These are phyloP conservation scores for Dasyornis broadbenti DNA, from an alignment of 2,113 vertebrate genomes.

Conservation along the genomic window DNA sequence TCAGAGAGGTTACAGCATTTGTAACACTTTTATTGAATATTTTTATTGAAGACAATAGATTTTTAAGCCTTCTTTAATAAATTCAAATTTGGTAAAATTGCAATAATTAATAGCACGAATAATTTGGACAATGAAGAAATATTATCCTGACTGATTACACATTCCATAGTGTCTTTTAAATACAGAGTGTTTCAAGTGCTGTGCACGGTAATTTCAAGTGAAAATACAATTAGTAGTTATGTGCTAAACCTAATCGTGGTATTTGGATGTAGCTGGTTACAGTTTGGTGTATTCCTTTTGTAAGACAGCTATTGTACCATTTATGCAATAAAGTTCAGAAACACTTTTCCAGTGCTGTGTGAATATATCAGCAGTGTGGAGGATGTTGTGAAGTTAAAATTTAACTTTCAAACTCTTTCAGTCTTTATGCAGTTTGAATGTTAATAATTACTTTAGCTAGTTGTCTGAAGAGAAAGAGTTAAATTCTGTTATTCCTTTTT, in stretches of 20 bases:
- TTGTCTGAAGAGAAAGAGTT: neutral
- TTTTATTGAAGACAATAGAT: neutral
- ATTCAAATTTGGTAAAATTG: neutral
- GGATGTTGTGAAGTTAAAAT: neutral
- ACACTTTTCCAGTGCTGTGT: neutral
- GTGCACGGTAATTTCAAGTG: neutral
- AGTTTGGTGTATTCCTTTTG: neutral
- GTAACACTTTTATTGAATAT: neutral
- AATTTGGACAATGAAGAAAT: neutral
- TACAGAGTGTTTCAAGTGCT: neutral
- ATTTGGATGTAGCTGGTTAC: conserved; percentile 20
- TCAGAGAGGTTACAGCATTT: neutral
- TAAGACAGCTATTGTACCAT: neutral
- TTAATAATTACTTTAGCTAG: neutral
- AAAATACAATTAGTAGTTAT: conserved; percentile 37
- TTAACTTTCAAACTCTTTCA: neutral
- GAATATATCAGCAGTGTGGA: neutral
- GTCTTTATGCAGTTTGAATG: neutral
- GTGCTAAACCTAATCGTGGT: neutral
- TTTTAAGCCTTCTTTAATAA: neutral
- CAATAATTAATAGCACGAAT: neutral
- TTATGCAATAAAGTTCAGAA: neutral
- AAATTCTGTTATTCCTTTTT: neutral
- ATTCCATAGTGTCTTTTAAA: neutral
- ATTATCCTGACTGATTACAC: neutral